Evolutionary conservation across 2,113 vertebrate species (phyloP).

Genomic region (Onychostruthus taczanowskii): DNA sequence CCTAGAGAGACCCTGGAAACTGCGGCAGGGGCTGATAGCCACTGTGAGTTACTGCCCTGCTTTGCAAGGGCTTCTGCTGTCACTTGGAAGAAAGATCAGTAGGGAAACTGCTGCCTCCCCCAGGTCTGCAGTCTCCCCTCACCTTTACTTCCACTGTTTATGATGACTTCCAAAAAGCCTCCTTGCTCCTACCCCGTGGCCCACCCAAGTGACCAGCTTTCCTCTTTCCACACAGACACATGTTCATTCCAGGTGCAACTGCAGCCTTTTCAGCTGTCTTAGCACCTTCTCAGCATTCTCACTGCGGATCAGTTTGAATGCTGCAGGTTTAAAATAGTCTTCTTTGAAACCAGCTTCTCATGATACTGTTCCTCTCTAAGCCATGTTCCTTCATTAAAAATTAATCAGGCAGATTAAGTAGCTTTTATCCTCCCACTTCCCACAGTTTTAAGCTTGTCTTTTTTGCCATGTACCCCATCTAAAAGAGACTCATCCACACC

Average conservation of each 20-base stretch:
- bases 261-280: background rate
- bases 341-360: background rate
- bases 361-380: background rate
- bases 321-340: background rate
- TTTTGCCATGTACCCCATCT: background rate
- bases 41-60: accelerated
- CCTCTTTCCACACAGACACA: accelerated
- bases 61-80: accelerated
- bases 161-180: background rate
- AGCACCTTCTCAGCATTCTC: background rate
- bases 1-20: accelerated
- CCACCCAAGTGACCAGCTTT: accelerated
- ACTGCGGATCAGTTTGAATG: background rate
- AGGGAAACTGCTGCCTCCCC: background rate
- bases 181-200: accelerated
- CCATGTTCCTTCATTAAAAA: background rate
- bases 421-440: background rate
- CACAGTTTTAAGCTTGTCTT: background rate
- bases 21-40: accelerated
- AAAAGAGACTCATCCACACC: background rate
- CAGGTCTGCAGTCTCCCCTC: accelerated
- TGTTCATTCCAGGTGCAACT: accelerated
- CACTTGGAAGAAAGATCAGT: background rate
- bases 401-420: background rate
- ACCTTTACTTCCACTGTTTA: background rate